Percentiles rank a stretch among this genome's conserved stretches.
These are phyloP conservation scores for Puffinus mauretanicus DNA, from an alignment of 2,113 vertebrate genomes.

Conservation along the genomic window DNA sequence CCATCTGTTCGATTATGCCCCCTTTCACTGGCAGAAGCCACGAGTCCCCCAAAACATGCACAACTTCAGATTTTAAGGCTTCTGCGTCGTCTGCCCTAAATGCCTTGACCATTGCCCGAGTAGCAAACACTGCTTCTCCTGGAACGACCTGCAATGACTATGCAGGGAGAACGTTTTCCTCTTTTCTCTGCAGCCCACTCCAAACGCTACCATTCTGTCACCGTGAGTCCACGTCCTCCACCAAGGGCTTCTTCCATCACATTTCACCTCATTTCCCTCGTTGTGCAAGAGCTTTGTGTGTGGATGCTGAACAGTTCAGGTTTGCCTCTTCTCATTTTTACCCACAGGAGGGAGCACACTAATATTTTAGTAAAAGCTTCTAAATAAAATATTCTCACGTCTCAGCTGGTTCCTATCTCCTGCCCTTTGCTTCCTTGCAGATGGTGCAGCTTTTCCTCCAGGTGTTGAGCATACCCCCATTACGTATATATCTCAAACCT, in stretches of 20 bases:
- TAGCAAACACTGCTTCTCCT: rapidly evolving
- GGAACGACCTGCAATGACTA: background rate
- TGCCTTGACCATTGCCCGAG: rapidly evolving
- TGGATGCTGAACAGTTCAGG: background rate
- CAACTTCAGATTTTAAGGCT: background rate
- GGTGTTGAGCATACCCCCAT: background rate
- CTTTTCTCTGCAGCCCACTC: background rate
- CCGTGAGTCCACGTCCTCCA: background rate
- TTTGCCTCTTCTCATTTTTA: background rate
- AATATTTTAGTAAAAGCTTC: background rate
- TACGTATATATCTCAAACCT: rapidly evolving
- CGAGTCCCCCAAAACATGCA: background rate
- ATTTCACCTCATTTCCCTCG: background rate
- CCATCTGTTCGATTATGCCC: rapidly evolving
- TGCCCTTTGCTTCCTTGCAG: background rate
- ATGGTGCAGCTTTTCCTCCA: background rate
- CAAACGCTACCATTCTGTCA: background rate
- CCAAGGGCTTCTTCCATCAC: background rate
- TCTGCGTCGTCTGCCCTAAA: background rate
- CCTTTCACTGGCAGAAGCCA: background rate
- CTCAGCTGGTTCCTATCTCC: background rate
- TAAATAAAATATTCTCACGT: background rate
- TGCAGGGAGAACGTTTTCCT: background rate
- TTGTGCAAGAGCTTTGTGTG: background rate
- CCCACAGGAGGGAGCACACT: background rate